Evolutionary conservation across 2,797 vertebrate species (phyloP).

Genomic region (Eidolon dupreanum): DNA sequence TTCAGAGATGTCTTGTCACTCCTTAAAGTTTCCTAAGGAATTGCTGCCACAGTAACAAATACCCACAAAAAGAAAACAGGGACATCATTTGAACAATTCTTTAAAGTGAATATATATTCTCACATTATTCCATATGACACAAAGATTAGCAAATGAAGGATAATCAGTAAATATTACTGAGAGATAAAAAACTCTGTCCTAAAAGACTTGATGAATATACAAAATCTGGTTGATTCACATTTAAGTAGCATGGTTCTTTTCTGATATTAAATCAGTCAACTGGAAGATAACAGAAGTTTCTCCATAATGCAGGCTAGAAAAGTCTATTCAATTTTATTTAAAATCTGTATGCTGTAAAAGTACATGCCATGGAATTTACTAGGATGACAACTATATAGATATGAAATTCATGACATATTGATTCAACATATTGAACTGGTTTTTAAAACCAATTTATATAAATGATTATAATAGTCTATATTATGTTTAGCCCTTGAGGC

Average conservation of each 20-base stretch:
- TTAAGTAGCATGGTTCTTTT: slow-evolving; percentile 54
- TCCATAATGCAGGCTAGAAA: slow-evolving; percentile 73
- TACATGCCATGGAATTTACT: slow-evolving; percentile 85
- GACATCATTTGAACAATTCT: background rate
- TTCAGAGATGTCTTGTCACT: background rate
- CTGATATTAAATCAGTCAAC: slow-evolving; percentile 67
- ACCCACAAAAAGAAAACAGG: background rate
- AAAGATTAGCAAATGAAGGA: slow-evolving; percentile 14
- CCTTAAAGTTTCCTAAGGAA: background rate
- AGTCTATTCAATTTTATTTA: slow-evolving; percentile 80
- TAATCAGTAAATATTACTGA: background rate
- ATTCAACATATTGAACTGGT: slow-evolving; percentile 87
- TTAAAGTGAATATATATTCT: background rate
- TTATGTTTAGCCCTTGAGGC: slow-evolving; percentile 86
- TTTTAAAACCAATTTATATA: slow-evolving; percentile 88
- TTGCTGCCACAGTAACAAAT: background rate
- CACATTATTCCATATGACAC: background rate
- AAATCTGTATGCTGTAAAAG: slow-evolving; percentile 82
- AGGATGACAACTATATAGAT: slow-evolving; percentile 84
- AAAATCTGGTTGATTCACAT: slow-evolving; percentile 54
- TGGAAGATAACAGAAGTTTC: slow-evolving; percentile 65
- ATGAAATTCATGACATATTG: slow-evolving; percentile 87
- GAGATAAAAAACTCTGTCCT: slow-evolving; percentile 21
- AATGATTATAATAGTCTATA: slow-evolving; percentile 88
- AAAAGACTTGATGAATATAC: slow-evolving; percentile 23